Conservation (phyloP, 2,797 vertebrate genomes). For the Erpetoichthys calabaricus region DNA sequence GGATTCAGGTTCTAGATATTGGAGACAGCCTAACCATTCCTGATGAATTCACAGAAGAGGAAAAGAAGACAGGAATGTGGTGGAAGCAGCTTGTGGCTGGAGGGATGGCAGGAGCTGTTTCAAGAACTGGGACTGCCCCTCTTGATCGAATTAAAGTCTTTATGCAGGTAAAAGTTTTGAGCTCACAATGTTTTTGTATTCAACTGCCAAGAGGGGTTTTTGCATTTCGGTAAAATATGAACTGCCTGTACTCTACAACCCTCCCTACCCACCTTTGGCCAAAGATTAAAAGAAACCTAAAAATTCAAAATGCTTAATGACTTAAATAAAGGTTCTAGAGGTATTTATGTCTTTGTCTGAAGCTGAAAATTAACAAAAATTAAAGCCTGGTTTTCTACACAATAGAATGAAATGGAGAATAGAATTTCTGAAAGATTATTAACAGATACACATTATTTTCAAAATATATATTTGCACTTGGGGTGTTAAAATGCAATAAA, state of each 20-base stretch:
- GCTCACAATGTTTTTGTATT: neutral
- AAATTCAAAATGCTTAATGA: too few relatives aligned
- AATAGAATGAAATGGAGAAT: too few relatives aligned
- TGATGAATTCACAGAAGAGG: slow-evolving; percentile 86
- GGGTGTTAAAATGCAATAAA: too few relatives aligned
- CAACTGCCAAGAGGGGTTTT: neutral
- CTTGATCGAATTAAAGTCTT: slow-evolving; percentile 87
- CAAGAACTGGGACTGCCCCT: slow-evolving; percentile 78
- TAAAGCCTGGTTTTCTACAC: too few relatives aligned
- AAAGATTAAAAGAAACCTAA: too few relatives aligned
- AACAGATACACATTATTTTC: too few relatives aligned
- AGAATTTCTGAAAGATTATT: too few relatives aligned
- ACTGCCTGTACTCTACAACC: neutral
- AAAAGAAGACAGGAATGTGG: slow-evolving; percentile 76
- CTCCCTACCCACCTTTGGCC: too few relatives aligned
- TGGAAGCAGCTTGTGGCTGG: slow-evolving; percentile 80
- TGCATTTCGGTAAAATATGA: neutral
- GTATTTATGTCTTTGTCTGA: too few relatives aligned
- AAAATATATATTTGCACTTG: too few relatives aligned
- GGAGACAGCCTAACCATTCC: slow-evolving; percentile 81
- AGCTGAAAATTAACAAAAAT: too few relatives aligned
- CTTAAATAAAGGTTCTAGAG: too few relatives aligned
- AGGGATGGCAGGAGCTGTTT: slow-evolving; percentile 73
- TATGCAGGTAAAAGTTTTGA: slow-evolving; percentile 65
- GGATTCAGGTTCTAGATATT: slow-evolving; percentile 73